phyloP scores from a whole-genome alignment of 2,113 vertebrate genomes.

The Poeciliopsis prolifica region DNA sequence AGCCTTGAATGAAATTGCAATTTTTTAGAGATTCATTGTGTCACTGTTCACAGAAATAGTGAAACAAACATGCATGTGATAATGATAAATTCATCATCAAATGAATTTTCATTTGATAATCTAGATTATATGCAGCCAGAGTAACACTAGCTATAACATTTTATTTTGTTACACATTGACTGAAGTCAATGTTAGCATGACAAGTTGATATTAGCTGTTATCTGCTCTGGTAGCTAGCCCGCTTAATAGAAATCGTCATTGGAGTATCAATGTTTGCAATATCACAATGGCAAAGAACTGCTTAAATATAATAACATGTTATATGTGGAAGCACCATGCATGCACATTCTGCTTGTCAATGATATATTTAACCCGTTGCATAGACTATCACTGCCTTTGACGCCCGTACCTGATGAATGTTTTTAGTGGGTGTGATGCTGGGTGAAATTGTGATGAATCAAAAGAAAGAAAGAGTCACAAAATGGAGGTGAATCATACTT shows the following conservation, averaged over 20 bases:
- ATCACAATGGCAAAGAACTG: not conserved
- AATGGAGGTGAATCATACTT: not conserved
- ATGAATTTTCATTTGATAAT: not conserved
- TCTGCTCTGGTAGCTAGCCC: not conserved
- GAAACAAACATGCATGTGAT: not conserved
- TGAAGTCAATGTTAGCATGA: not conserved
- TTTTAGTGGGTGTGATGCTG: not conserved
- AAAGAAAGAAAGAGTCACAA: not conserved
- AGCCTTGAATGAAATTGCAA: not conserved
- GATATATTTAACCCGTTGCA: not conserved
- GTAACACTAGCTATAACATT: not conserved
- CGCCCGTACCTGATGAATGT: not conserved
- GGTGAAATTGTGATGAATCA: not conserved
- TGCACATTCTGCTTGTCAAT: not conserved
- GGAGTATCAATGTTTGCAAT: not conserved
- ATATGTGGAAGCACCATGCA: not conserved
- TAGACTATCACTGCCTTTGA: not conserved
- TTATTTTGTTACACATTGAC: not conserved
- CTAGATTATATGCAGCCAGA: not conserved
- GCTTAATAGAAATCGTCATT: not conserved
- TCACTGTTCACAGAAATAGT: not conserved
- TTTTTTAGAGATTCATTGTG: not conserved
- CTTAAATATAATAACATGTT: not conserved
- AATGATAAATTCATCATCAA: not conserved
- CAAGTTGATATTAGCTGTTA: too few species aligned